Conservation (phyloP, 92 coral and sea anemone genomes). For the Montipora capitata region DNA sequence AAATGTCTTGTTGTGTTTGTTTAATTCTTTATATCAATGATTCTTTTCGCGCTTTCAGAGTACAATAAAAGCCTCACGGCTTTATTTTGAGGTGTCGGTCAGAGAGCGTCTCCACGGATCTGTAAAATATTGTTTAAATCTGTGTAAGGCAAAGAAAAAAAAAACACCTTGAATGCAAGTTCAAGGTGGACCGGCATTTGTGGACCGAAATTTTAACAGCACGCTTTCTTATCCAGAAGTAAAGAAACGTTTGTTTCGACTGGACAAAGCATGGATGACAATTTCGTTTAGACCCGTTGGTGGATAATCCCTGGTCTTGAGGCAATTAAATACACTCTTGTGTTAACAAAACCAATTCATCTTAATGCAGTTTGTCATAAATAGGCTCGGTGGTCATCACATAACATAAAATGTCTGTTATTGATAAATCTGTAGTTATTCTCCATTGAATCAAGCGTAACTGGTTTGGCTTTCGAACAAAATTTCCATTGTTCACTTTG, state of each 20-base stretch:
- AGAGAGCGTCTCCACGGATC: background rate
- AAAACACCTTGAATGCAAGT: too few relatives aligned
- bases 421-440: constrained; percentile 22
- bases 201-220: too few relatives aligned
- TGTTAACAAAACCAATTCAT: constrained; percentile 21
- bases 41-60: background rate
- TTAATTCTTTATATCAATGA: constrained; percentile 15
- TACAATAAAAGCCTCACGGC: background rate
- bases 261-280: too few relatives aligned
- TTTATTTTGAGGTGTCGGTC: background rate
- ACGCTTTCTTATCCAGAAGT: too few relatives aligned
- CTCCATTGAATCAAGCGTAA: constrained; percentile 28
- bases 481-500: background rate
- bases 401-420: constrained; percentile 48
- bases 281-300: too few relatives aligned
- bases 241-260: too few relatives aligned
- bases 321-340: background rate
- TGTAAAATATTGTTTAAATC: background rate
- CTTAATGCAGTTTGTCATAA: constrained; percentile 21
- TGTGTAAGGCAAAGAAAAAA: background rate
- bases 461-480: constrained; percentile 11
- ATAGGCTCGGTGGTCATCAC: constrained; percentile 49
- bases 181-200: too few relatives aligned
- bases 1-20: constrained; percentile 35
- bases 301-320: too few relatives aligned